These are phyloP conservation scores for Saccostrea echinata DNA, from an alignment of 1,140 invertebrate genomes.

Conservation along the genomic window DNA sequence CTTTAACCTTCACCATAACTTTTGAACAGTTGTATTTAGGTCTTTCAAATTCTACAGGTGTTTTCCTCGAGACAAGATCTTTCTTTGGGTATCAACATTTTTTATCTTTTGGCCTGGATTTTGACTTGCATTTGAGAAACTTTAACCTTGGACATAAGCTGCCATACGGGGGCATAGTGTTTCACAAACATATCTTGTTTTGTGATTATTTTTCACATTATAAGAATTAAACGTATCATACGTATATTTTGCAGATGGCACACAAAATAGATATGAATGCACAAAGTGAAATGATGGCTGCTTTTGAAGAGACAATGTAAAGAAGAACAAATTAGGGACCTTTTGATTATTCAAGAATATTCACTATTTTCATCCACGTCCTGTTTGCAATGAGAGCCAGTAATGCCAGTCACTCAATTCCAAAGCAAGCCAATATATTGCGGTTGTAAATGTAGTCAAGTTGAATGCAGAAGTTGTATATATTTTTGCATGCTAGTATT, in stretches of 20 bases:
- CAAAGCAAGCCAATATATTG: not conserved
- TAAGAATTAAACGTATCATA: no score
- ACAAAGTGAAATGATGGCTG: constrained; percentile 98
- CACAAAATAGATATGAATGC: constrained; percentile 98
- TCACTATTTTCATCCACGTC: not conserved
- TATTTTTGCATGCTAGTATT: constrained; percentile 10
- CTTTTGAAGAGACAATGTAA: constrained; percentile 91
- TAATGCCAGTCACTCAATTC: constrained; percentile 25
- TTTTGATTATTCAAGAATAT: not conserved
- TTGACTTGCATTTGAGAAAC: no score
- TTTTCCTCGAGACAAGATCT: no score
- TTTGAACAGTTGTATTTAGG: no score
- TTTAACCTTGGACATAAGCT: no score
- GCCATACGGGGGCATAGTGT: no score
- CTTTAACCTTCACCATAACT: no score
- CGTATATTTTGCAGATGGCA: constrained; percentile 87
- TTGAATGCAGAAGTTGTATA: constrained; percentile 5
- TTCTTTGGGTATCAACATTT: no score
- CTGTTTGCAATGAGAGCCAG: constrained; percentile 38
- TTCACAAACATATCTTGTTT: no score
- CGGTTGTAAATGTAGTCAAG: constrained; percentile 1
- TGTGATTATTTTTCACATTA: no score
- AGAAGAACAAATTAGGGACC: constrained; percentile 6
- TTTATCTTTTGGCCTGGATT: no score
- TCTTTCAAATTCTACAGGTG: no score